Evolutionary conservation across 92 coral and sea anemone genomes (phyloP).

Genomic region (Porites lobata): DNA sequence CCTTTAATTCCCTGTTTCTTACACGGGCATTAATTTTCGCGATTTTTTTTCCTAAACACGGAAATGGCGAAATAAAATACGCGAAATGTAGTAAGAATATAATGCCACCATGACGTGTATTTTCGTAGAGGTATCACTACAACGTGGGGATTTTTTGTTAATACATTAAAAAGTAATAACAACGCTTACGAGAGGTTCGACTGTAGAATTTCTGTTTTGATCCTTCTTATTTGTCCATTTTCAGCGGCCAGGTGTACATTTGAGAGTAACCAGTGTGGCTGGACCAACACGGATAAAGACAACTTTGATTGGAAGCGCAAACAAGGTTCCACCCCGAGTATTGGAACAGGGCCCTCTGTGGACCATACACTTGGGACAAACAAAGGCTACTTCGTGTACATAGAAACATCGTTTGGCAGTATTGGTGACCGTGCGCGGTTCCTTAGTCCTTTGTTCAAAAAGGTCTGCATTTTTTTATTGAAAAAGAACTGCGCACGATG

Average conservation of each 20-base stretch:
- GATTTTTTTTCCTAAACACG: too few species aligned
- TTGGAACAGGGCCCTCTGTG: conserved; percentile 93
- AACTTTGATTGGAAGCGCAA: conserved; percentile 94
- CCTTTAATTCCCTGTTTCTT: too few species aligned
- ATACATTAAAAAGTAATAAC: too few species aligned
- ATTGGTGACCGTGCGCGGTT: conserved; percentile 86
- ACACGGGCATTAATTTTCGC: too few species aligned
- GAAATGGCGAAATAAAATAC: too few species aligned
- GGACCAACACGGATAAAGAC: conserved; percentile 86
- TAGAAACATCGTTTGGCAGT: conserved; percentile 88
- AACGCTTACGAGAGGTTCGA: neutral
- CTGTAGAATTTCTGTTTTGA: neutral
- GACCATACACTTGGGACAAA: conserved; percentile 95
- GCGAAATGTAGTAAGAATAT: too few species aligned
- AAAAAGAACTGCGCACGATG: too few species aligned
- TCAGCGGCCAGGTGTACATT: conserved; percentile 89
- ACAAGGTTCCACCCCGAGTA: conserved; percentile 87
- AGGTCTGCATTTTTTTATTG: conserved; percentile 54
- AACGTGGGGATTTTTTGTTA: too few species aligned
- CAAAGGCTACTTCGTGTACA: conserved; percentile 88
- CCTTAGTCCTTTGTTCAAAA: conserved; percentile 80
- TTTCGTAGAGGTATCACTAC: too few species aligned
- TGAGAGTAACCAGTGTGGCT: conserved; percentile 88
- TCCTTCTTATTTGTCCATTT: neutral
- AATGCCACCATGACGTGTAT: too few species aligned